Evolutionary conservation across 2,113 vertebrate genomes (phyloP).

Genomic region (Stegastes partitus): DNA sequence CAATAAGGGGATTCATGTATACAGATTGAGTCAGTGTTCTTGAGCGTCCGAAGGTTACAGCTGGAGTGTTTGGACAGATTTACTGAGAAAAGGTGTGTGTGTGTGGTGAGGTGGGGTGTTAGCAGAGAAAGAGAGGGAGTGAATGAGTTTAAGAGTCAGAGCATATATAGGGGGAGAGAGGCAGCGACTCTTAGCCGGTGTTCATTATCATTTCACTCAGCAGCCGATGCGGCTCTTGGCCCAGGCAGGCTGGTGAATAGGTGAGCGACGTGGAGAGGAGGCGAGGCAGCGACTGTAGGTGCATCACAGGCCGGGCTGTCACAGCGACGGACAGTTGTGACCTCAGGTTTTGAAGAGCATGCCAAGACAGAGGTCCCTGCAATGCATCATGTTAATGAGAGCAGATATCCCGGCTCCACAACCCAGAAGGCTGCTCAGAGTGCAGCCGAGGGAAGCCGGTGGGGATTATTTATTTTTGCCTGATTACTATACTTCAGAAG

Average conservation of each 20-base stretch:
- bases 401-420: background rate
- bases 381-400: constrained; percentile 27
- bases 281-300: background rate
- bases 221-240: constrained; percentile 45
- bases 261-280: constrained; percentile 18
- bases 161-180: background rate
- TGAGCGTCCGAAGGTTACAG: constrained; percentile 73
- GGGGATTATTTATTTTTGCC: background rate
- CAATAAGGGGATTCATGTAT: constrained; percentile 73
- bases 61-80: constrained; percentile 63
- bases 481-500: constrained; percentile 9
- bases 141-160: background rate
- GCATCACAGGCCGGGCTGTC: constrained; percentile 32
- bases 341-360: constrained; percentile 19
- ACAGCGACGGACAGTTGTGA: constrained; percentile 33
- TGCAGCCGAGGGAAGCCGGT: background rate
- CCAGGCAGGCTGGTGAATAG: constrained; percentile 50
- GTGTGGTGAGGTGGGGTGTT: background rate
- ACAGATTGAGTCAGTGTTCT: constrained; percentile 75
- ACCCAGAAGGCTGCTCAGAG: background rate
- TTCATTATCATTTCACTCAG: constrained; percentile 71
- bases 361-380: constrained; percentile 25
- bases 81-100: constrained; percentile 30
- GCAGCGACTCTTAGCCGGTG: constrained; percentile 23
- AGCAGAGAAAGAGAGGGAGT: background rate